Evolutionary conservation across 2,113 vertebrate genomes (phyloP), one percentile per base, ranked within the genome.

Genomic region (Aphelocoma coerulescens): DNA sequence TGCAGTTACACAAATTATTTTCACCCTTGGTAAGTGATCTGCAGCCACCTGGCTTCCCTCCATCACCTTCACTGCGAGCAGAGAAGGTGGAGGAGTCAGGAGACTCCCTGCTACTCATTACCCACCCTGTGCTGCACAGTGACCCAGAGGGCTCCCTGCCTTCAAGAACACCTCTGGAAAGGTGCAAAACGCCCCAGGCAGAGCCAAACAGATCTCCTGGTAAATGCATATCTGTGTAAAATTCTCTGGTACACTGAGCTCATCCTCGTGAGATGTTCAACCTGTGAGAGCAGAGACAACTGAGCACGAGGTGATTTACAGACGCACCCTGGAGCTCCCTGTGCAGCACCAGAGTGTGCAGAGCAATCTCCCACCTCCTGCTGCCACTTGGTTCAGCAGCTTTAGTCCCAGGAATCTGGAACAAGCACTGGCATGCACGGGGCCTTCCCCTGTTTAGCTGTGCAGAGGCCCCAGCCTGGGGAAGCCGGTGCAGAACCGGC

Each of bases 261-360:
- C 30, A 41, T 39, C 65, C 46, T 1, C 4, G 51, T 27, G 51
- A 27, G 39, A 41, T 41, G 24, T 9, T 76, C 54, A 9, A 20
- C 8, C 35, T 6, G 1, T 0, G 13, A 7, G 61, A 61, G 68
- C 76, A 61, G 76, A 23, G n/a, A 3, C 14, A 44, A 49, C 8
- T 0, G 5, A 33, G 48, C 4, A 1, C 0, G 2, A 30, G 61
- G 3, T 5, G 71, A 13, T 8, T 22, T 11, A 5, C 17, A 20
- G 78, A 28, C 43, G 46, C 13, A 1, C 8, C 82, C 61, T n/a
- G 3, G 0, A 32, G 75, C 24, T 37, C n/a, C 73, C 74, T 32
- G 20, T 0, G 3, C 27, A 89, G 77, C 22, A 0, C 5, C 3
- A 4, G 62, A 6, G 35, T 0, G 4, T 11, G 27, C 73, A 43